phyloP scores from a whole-genome alignment of 35 echinoderm and acorn worm species.

The Holothuria glaberrima region DNA sequence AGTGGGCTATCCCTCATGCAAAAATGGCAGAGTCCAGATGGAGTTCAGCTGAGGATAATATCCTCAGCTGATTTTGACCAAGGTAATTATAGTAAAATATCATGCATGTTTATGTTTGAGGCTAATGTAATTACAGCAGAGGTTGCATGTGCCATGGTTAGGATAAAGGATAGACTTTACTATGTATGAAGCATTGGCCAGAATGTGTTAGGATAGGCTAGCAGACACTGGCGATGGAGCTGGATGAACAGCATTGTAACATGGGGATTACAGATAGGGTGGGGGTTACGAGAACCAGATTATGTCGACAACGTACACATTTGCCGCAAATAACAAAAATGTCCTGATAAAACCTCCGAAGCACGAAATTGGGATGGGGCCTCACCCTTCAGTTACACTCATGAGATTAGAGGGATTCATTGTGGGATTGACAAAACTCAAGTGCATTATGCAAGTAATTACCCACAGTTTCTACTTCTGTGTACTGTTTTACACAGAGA shows the following conservation, averaged over 20 bases:
- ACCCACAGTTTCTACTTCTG: background rate
- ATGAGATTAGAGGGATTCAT: background rate
- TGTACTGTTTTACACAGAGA: background rate
- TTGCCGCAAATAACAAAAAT: background rate
- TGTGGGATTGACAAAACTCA: conserved; percentile 14
- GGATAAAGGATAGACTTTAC: background rate
- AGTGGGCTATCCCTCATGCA: conserved; percentile 33
- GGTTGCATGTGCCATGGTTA: conserved; percentile 6
- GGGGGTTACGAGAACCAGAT: background rate
- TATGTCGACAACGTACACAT: background rate
- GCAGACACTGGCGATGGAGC: background rate
- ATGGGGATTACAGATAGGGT: background rate
- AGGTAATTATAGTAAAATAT: conserved; percentile 16
- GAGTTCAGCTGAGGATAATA: conserved; percentile 13
- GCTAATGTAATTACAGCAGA: conserved; percentile 31
- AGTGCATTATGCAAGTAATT: background rate
- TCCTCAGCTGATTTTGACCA: background rate
- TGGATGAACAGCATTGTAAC: background rate
- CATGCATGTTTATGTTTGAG: conserved; percentile 8
- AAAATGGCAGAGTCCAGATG: background rate
- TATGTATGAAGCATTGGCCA: conserved; percentile 9
- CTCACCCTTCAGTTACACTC: background rate
- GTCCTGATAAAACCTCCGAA: background rate
- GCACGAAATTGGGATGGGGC: background rate
- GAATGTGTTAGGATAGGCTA: conserved; percentile 30